A percentile compares a stretch with the other conserved stretches of the same genome.
Conservation (phyloP, 1,140 invertebrate genomes). For the Heliconius congener region DNA sequence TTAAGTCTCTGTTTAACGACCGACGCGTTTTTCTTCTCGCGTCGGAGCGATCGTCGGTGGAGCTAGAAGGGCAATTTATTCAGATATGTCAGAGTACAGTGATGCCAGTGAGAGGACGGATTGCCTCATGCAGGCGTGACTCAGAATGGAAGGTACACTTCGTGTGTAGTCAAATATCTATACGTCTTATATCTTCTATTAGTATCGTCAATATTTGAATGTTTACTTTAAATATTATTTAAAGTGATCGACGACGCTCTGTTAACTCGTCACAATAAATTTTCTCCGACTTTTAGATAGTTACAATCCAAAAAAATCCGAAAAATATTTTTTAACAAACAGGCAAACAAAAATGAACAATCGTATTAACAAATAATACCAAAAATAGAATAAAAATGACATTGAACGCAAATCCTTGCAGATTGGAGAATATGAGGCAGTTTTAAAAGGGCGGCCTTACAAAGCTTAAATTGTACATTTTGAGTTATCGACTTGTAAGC, state of each 20-base stretch:
- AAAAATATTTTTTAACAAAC: not conserved
- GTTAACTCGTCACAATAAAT: not conserved
- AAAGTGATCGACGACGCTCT: not conserved
- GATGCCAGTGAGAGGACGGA: conserved; percentile 26
- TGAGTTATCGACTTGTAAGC: not conserved
- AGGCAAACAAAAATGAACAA: not conserved
- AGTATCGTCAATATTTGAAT: not conserved
- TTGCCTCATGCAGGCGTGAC: conserved; percentile 28
- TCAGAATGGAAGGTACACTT: conserved; percentile 25
- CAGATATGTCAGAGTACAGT: conserved; percentile 22
- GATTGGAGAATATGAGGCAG: not conserved
- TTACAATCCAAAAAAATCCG: not conserved
- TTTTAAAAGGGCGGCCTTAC: not conserved
- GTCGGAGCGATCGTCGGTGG: not conserved
- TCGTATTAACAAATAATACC: not conserved
- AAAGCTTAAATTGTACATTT: conserved; percentile 4
- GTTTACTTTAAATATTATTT: not conserved
- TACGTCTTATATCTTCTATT: not conserved
- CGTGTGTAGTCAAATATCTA: not conserved
- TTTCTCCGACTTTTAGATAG: not conserved
- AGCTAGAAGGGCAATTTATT: conserved; percentile 30
- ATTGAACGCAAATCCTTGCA: not conserved
- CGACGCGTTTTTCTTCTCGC: conserved; percentile 11
- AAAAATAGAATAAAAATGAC: conserved; percentile 10
- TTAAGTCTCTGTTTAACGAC: conserved; percentile 9